phyloP scores from a whole-genome alignment of 1,140 invertebrate species.

The Euura saliciscinereae region DNA sequence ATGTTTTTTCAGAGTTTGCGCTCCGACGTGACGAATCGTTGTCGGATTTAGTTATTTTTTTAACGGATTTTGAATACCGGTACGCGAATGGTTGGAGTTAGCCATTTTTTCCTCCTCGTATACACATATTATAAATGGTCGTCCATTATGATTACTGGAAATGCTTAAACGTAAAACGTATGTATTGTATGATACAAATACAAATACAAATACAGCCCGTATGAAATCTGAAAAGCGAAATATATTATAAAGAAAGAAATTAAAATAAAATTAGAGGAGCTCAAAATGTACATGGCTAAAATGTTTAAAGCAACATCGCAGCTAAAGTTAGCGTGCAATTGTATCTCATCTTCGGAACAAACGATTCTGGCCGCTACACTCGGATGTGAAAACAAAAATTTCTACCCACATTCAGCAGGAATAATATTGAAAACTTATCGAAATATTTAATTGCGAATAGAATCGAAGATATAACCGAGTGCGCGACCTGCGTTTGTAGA shows the following conservation, averaged over 20 bases:
- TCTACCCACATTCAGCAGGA: not conserved
- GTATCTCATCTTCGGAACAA: not conserved
- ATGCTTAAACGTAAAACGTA: conserved; percentile 37
- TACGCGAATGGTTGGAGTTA: conserved; percentile 54
- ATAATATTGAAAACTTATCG: not conserved
- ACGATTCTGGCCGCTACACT: not conserved
- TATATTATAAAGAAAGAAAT: conserved; percentile 29
- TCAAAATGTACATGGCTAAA: conserved; percentile 24
- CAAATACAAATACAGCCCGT: conserved; percentile 6
- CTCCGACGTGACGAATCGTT: too few species aligned
- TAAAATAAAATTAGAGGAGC: conserved; percentile 34
- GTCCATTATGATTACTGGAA: conserved; percentile 54
- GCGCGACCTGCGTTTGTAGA: not conserved
- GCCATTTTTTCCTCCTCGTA: conserved; percentile 53
- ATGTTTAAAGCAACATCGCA: not conserved
- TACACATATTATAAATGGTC: conserved; percentile 51
- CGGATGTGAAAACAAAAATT: not conserved
- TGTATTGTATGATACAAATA: not conserved
- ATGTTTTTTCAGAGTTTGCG: too few species aligned
- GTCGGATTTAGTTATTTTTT: not conserved
- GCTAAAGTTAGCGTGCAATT: not conserved
- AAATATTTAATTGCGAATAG: not conserved
- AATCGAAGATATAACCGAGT: not conserved
- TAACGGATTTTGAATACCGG: conserved; percentile 39
- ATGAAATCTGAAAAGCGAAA: not conserved